These are phyloP conservation scores for Lethrus apterus DNA, from an alignment of 1,140 invertebrate species.

Conservation along the genomic window DNA sequence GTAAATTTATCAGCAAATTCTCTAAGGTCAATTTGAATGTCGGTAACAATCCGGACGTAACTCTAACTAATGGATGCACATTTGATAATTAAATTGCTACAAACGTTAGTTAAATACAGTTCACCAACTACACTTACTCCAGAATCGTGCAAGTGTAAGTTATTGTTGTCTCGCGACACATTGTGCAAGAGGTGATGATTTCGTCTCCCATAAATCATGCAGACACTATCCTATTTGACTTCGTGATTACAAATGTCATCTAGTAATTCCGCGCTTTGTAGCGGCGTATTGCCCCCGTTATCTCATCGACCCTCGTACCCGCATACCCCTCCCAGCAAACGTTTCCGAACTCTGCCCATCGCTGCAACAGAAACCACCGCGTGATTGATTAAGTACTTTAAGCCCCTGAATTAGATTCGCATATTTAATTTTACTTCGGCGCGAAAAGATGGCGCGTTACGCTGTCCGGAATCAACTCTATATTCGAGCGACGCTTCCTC, in stretches of 20 bases:
- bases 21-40: slow-evolving; percentile 31
- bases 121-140: too few species aligned
- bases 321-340: background rate
- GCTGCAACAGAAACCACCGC: slow-evolving; percentile 17
- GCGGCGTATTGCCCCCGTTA: background rate
- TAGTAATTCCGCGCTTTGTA: slow-evolving; percentile 26
- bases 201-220: slow-evolving; percentile 30
- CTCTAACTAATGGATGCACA: slow-evolving; percentile 29
- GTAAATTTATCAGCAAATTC: slow-evolving; percentile 31
- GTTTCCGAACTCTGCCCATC: background rate
- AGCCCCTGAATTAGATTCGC: slow-evolving; percentile 34
- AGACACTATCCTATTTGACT: slow-evolving; percentile 30
- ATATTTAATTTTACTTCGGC: slow-evolving; percentile 32
- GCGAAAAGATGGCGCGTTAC: slow-evolving; percentile 17
- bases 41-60: slow-evolving; percentile 25
- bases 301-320: slow-evolving; percentile 1
- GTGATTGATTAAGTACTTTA: slow-evolving; percentile 36
- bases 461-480: slow-evolving; percentile 8
- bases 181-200: slow-evolving; percentile 27
- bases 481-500: slow-evolving; percentile 18
- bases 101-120: slow-evolving; percentile 23
- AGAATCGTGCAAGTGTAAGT: too few species aligned
- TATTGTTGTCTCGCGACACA: slow-evolving; percentile 30
- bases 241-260: slow-evolving; percentile 34
- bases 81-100: slow-evolving; percentile 32